These are phyloP conservation scores for Quadriops clusia DNA, from an alignment of 2,888 invertebrate species.

Conservation along the genomic window DNA sequence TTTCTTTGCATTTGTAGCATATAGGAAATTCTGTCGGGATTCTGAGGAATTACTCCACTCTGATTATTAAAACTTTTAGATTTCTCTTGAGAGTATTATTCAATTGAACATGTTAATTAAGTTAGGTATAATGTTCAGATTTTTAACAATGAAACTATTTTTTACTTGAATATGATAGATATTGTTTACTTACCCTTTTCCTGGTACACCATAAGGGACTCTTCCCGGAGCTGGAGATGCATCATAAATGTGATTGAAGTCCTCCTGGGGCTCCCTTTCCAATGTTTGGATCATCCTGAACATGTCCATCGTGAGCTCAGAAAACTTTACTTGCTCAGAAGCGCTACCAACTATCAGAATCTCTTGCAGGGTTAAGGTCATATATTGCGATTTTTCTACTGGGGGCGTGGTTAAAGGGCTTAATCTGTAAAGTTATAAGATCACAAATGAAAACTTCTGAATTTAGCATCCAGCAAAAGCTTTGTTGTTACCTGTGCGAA, in stretches of 20 bases:
- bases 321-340: constrained; percentile 90
- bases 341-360: constrained; percentile 89
- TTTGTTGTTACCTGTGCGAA: constrained; percentile 61
- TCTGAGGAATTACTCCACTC: no score
- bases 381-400: constrained; percentile 73
- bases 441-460: constrained; percentile 7
- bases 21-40: no score
- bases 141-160: constrained; percentile 1
- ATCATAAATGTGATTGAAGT: constrained; percentile 60
- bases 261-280: constrained; percentile 83
- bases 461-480: neutral
- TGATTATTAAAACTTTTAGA: no score
- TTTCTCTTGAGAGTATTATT: no score
- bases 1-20: no score
- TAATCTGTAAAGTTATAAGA: constrained; percentile 45
- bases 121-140: no score
- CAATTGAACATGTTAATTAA: no score
- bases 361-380: constrained; percentile 83
- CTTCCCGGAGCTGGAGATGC: constrained; percentile 58
- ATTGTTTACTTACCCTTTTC: constrained; percentile 27
- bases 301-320: constrained; percentile 96
- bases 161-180: neutral
- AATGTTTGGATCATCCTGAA: constrained; percentile 91
- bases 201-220: constrained; percentile 41
- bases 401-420: constrained; percentile 76